phyloP scores from a whole-genome alignment of 2,888 invertebrate species.

The Rhagonycha fulva region DNA sequence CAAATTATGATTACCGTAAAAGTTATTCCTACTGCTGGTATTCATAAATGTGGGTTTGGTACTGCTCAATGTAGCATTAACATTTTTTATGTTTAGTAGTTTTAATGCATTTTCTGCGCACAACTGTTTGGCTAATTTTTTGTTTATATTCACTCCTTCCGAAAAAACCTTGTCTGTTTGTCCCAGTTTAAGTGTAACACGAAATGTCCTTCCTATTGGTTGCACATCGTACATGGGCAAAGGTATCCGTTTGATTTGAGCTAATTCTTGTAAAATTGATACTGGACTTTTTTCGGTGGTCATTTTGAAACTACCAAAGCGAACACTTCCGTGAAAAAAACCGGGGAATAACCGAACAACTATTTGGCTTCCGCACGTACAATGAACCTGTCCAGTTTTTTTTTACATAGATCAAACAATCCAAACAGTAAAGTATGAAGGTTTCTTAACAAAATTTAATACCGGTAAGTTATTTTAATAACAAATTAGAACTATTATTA shows the following conservation, averaged over 20 bases:
- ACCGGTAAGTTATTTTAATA: too few relatives aligned
- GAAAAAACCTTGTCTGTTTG: conserved; percentile 45
- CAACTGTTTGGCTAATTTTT: conserved; percentile 55
- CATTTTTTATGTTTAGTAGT: background rate
- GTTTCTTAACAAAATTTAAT: too few relatives aligned
- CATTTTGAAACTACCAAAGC: background rate
- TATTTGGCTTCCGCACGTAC: background rate
- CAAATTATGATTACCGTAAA: background rate
- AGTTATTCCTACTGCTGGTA: background rate
- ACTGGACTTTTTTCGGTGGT: conserved; percentile 52
- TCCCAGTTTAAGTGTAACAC: conserved; percentile 45
- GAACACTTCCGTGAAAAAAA: background rate
- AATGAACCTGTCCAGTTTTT: background rate
- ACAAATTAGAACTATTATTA: too few relatives aligned
- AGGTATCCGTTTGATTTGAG: conserved; percentile 45
- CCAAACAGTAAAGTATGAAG: too few relatives aligned
- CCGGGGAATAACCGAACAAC: background rate
- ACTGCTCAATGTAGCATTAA: background rate
- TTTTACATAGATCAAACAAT: too few relatives aligned
- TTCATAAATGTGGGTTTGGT: background rate
- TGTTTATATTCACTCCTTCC: conserved; percentile 51
- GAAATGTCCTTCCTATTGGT: conserved; percentile 36
- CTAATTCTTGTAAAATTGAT: conserved; percentile 57
- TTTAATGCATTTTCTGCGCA: conserved; percentile 52
- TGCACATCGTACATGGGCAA: conserved; percentile 48